Conservation (phyloP, 1,140 invertebrate species). For the Sinella curviseta region DNA sequence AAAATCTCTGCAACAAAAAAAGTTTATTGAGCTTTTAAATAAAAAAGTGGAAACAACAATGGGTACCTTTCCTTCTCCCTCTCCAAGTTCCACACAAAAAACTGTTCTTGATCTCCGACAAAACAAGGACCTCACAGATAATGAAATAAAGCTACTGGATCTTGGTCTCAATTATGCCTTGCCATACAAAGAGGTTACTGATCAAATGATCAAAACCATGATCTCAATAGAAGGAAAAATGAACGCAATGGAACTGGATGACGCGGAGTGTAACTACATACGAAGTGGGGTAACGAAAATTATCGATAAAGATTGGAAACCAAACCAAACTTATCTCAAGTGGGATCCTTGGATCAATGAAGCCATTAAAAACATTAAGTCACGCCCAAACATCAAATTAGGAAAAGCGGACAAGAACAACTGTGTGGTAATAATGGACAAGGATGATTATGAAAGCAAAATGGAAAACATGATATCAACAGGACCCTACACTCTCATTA, state of each 20-base stretch:
- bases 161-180: slow-evolving; percentile 5
- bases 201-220: not conserved
- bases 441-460: slow-evolving; percentile 41
- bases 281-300: not conserved
- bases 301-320: not conserved
- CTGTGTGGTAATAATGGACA: slow-evolving; percentile 44
- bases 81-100: not conserved
- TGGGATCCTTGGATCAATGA: not conserved
- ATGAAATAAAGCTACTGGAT: not conserved
- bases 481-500: slow-evolving; percentile 35
- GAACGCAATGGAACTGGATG: not conserved
- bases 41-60: not conserved
- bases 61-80: too few species aligned
- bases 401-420: slow-evolving; percentile 49
- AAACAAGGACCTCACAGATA: not conserved
- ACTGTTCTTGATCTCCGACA: not conserved
- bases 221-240: not conserved
- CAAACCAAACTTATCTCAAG: not conserved
- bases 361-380: not conserved
- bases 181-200: not conserved
- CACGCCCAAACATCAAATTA: not conserved
- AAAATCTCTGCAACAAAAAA: not conserved
- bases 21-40: not conserved
- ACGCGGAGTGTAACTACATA: not conserved
- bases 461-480: slow-evolving; percentile 39